These are phyloP conservation scores for Petroica traversi DNA, from an alignment of 2,113 vertebrate genomes.

Conservation along the genomic window DNA sequence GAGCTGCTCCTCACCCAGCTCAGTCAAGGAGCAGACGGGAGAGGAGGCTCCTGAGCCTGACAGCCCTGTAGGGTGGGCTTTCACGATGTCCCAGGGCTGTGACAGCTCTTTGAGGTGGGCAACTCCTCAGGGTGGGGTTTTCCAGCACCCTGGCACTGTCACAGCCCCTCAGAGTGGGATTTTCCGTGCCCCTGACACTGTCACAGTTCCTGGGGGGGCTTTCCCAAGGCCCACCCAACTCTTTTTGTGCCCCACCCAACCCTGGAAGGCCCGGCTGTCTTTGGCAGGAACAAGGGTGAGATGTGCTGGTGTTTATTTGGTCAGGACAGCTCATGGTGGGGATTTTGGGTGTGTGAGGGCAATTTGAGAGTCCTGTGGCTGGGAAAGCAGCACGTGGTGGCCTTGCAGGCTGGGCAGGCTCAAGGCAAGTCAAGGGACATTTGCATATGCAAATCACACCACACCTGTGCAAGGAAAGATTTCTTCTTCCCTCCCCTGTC, in stretches of 20 bases:
- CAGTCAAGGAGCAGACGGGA: neutral
- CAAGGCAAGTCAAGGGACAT: neutral
- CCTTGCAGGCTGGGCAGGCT: neutral
- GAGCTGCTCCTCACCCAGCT: neutral
- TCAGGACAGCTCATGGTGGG: neutral
- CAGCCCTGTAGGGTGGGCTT: neutral
- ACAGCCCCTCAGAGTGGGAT: neutral
- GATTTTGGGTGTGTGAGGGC: neutral
- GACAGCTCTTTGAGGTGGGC: no score
- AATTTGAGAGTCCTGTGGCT: neutral
- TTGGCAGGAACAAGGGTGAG: neutral
- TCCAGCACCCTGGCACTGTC: neutral
- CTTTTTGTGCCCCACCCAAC: neutral
- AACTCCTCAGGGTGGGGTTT: no score
- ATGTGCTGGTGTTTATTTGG: neutral
- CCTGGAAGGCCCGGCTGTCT: fast-evolving
- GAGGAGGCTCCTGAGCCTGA: neutral
- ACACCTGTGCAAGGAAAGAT: neutral
- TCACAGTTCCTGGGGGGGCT: neutral
- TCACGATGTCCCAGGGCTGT: no score
- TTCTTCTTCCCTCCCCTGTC: neutral
- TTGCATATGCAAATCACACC: neutral
- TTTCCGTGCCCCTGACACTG: neutral
- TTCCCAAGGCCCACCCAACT: neutral
- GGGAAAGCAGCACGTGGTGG: neutral